Evolutionary conservation across 2,113 vertebrate species (phyloP), one percentile per base, ranked within the genome.

Genomic region (Semicossyphus pulcher): DNA sequence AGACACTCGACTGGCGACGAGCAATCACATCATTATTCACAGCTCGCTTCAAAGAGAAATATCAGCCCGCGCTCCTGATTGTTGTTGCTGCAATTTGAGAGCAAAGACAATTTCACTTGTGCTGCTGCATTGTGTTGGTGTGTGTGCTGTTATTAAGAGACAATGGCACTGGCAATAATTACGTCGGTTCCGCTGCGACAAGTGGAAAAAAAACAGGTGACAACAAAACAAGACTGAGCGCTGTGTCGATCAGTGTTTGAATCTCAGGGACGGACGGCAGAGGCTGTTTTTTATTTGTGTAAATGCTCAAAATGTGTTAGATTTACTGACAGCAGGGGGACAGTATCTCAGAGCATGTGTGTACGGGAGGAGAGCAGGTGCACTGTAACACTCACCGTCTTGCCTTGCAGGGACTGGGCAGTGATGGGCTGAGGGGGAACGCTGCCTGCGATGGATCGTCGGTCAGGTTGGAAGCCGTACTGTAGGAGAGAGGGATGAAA

Each of bases 381-480:
- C 15, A 23, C 20, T 31, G 15, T 1, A 16, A 0, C 25, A 91
- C 95, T 96, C 92, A 98, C 97, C 90, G 96, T 98, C 94, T 98
- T 99, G 81, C 96, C 95, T 75, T 99, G 97, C 77, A 99, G 95
- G 42, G 90, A 94, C 94, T 98, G 97, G 28, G 95, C 81, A 51
- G 93, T 95, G 80, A 98, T 82, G 59, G 94, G 92, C 88, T 95
- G 96, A 49, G 95, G 83, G 65, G 92, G 89, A 45, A 95, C 63
- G 58, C 86, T 86, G 36, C 92, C 89, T 41, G 94, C 93, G 78
- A 96, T 90, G 29, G 96, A 95, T 71, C 95, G 93, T 78, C 96
- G 95, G 28, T 98, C 97, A 0, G 95, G 88, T 49, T 94, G 87
- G 85, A 92, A 95, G 44, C 94, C 92, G 20, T 95, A 95, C 96